Evolutionary conservation across 2,113 vertebrate genomes (phyloP).

Genomic region (Willisornis vidua): DNA sequence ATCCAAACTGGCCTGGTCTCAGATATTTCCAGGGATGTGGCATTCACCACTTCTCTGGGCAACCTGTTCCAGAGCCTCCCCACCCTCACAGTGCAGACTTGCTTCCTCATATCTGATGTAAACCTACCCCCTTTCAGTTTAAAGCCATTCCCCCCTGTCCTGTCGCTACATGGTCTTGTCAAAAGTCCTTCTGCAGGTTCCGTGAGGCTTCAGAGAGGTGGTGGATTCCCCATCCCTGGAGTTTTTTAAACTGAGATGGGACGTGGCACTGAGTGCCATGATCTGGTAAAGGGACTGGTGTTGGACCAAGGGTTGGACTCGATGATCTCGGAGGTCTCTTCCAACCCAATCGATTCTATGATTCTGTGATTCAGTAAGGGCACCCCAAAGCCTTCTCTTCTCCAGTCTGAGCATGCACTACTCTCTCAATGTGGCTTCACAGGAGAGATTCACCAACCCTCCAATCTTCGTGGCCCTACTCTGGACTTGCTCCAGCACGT

Average conservation of each 20-base stretch:
- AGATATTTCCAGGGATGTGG: neutral
- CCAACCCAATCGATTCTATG: too few relatives aligned
- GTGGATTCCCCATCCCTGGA: too few relatives aligned
- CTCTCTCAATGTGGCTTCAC: neutral
- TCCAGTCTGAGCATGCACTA: neutral
- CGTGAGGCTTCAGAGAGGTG: neutral
- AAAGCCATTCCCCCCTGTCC: neutral
- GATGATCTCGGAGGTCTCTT: too few relatives aligned
- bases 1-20: neutral
- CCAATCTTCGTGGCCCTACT: accelerated
- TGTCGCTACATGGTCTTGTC: neutral
- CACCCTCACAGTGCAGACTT: neutral
- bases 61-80: neutral
- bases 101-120: neutral
- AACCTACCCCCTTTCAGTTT: neutral
- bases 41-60: neutral
- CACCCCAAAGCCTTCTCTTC: neutral
- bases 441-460: neutral
- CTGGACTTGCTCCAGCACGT: neutral
- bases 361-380: neutral
- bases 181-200: neutral
- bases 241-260: too few relatives aligned
- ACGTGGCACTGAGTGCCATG: too few relatives aligned
- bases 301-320: too few relatives aligned
- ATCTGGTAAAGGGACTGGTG: too few relatives aligned